These are phyloP conservation scores for Geococcyx californianus DNA, from an alignment of 2,113 vertebrate species.

Conservation along the genomic window DNA sequence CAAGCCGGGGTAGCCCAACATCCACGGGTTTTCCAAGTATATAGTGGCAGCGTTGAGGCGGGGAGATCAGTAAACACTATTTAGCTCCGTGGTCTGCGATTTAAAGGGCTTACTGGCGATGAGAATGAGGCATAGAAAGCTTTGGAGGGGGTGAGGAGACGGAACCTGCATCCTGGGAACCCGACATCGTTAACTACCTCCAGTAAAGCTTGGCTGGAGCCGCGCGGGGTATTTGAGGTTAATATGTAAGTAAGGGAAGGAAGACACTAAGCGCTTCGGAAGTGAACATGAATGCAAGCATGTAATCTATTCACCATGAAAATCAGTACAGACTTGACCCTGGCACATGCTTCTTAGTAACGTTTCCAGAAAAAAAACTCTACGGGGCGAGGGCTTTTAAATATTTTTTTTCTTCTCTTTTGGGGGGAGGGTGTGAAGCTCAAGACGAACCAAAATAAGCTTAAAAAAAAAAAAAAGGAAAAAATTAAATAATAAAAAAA, in stretches of 20 bases:
- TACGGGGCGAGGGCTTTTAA: neutral
- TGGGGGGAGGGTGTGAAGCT: neutral
- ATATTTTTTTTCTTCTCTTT: rapidly evolving
- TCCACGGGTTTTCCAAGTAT: conserved; percentile 44
- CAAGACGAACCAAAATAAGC: neutral
- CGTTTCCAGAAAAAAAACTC: conserved; percentile 33
- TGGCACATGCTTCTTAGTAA: conserved; percentile 71
- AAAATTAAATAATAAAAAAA: neutral
- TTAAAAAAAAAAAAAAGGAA: neutral
- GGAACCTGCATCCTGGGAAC: conserved; percentile 57
- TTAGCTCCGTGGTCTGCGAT: neutral
- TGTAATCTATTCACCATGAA: conserved; percentile 82
- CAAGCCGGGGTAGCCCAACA: conserved; percentile 19
- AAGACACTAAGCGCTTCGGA: conserved; percentile 79
- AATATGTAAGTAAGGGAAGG: conserved; percentile 73
- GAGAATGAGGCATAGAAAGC: neutral
- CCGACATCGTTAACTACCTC: conserved; percentile 39
- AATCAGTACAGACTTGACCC: conserved; percentile 78
- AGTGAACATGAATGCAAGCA: conserved; percentile 80
- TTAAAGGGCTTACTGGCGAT: conserved; percentile 5
- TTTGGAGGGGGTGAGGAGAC: neutral
- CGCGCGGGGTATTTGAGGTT: conserved; percentile 58
- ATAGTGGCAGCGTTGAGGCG: neutral
- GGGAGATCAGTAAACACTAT: neutral
- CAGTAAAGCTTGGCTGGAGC: conserved; percentile 48